Conservation (phyloP, 64 coral and sea anemone genomes). For the Montipora cactus region DNA sequence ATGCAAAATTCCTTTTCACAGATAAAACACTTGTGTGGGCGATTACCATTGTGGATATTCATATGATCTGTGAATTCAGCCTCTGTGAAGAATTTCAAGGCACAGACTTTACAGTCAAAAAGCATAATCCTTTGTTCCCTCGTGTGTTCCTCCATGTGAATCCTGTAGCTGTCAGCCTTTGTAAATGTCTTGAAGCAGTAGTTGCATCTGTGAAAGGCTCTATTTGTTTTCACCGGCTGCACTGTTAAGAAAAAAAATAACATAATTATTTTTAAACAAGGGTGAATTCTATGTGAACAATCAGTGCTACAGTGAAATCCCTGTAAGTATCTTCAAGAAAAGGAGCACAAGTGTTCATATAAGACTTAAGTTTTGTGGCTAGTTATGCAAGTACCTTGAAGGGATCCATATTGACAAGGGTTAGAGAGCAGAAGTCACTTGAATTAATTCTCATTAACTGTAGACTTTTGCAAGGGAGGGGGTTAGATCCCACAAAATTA, state of each 20-base stretch:
- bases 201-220: conserved; percentile 80
- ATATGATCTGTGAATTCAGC: conserved; percentile 88
- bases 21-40: conserved; percentile 83
- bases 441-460: too few relatives aligned
- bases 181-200: conserved; percentile 90
- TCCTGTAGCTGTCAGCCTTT: conserved; percentile 70
- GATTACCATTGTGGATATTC: conserved; percentile 85
- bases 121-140: conserved; percentile 38
- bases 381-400: too few relatives aligned
- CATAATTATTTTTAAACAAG: not conserved
- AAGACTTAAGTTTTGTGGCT: too few relatives aligned
- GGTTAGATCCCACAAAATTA: too few relatives aligned
- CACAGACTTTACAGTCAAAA: conserved; percentile 84
- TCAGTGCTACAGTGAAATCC: too few relatives aligned
- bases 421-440: too few relatives aligned
- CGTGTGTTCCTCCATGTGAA: conserved; percentile 71
- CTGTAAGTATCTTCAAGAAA: too few relatives aligned
- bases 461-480: too few relatives aligned
- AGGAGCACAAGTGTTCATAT: too few relatives aligned
- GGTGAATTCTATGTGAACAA: not conserved
- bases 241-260: conserved; percentile 1
- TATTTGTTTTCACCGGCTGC: conserved; percentile 49
- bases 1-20: conserved; percentile 90
- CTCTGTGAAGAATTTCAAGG: conserved; percentile 63
- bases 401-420: too few relatives aligned